Base-by-base conservation (phyloP, 2,113 vertebrate species). In the Hydrolagus affinis region DNA sequence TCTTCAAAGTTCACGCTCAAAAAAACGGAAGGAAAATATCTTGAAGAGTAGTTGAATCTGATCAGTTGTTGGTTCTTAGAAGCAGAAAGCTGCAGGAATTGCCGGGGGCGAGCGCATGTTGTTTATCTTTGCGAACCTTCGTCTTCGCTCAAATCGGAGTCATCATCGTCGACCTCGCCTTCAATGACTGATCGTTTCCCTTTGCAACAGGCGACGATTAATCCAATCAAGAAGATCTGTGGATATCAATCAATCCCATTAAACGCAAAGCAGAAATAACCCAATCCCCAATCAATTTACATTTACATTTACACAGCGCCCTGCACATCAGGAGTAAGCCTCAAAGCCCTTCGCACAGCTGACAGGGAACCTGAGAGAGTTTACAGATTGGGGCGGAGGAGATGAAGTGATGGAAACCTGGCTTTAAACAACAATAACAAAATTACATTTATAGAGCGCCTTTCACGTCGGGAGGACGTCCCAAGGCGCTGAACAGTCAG, bases 161-260 rank as follows among this genome's bases (percentile, higher is more conserved):
- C 97, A 9, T 97, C 96, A 12, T 95, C 96, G 87, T 97, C 96
- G 88, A 96, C 94, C 89, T 96, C 95, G 86, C 96, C 97, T 92
- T 99, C 97, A 88, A 98, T 96, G 91, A 99, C 94, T 0, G 98
- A 98, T 88, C 96, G 98, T 93, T 97, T 99, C 87, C 97, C 97
- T 93, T 95, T 95, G 92, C 96, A 98, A 91, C 98, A 98, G 15
- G 98, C 98, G 85, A 98, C 95, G 87, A 95, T 88, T 89, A 98
- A 91, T 71, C 98, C 98, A 83, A 99, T 91, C 89, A 98, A 89
- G 86, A 99, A 99, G 21, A 96, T 94, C 98, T 99, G 88, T 12
- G 69, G 8, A 86, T 15, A 85, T 15, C 23, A 32, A 86, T 66
- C n/a, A 86, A 3, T 30, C 59, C 76, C 14, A 80, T 80, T 83